phyloP scores from a whole-genome alignment of 2,888 invertebrate species.

The Calameuta idolon region DNA sequence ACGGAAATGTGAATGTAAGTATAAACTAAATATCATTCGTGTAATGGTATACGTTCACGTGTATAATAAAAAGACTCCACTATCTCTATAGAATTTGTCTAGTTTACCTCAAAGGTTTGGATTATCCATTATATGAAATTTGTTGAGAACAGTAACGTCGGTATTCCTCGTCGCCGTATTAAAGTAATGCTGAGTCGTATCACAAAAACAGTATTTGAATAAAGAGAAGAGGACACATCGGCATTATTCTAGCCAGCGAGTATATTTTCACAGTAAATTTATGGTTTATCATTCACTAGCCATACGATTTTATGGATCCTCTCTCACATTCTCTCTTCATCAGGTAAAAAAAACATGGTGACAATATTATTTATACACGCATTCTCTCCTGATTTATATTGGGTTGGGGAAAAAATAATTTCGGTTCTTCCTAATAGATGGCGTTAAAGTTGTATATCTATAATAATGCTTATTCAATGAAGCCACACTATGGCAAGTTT shows the following conservation, averaged over 20 bases:
- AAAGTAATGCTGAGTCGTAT: not conserved
- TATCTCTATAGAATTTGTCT: not conserved
- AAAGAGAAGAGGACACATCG: not conserved
- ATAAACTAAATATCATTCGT: not conserved
- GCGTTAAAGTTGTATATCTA: too few species aligned
- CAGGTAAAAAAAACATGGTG: not conserved
- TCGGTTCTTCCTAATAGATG: too few species aligned
- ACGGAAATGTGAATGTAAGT: not conserved
- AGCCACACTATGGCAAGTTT: too few species aligned
- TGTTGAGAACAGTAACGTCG: not conserved
- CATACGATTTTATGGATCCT: not conserved
- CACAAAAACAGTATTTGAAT: slow-evolving; percentile 1
- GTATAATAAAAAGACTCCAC: not conserved
- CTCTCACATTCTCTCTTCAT: not conserved
- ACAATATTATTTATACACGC: not conserved
- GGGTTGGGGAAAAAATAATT: too few species aligned
- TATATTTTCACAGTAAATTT: not conserved
- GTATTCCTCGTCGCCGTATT: not conserved
- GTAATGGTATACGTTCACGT: not conserved
- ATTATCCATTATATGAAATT: not conserved
- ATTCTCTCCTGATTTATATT: not conserved
- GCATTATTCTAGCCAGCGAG: not conserved
- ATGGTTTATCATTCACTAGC: not conserved
- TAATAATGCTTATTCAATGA: too few species aligned
- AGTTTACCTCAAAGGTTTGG: not conserved